Evolutionary conservation across 1,140 invertebrate genomes (phyloP).

Genomic region (Triops longicaudatus): DNA sequence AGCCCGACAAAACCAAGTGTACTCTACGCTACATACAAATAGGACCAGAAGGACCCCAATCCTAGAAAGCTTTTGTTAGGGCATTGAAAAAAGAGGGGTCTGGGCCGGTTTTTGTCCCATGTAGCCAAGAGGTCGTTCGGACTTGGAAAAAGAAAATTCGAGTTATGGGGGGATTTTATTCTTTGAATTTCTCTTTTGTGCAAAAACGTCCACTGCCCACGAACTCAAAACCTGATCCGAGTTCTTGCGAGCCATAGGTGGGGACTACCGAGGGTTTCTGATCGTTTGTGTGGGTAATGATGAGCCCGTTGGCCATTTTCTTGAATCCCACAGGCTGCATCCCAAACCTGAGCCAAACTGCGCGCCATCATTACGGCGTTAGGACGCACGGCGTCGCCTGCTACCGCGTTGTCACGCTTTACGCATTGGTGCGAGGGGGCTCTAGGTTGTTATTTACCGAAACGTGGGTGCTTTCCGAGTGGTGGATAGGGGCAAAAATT

Average conservation of each 20-base stretch:
- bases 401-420: neutral
- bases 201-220: neutral
- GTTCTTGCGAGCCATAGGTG: neutral
- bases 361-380: conserved; percentile 13
- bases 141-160: neutral
- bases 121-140: neutral
- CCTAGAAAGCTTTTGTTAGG: neutral
- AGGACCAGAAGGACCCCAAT: neutral
- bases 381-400: conserved; percentile 12
- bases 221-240: neutral
- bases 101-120: neutral
- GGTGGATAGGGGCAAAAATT: neutral
- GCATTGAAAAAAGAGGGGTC: neutral
- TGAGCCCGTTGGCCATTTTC: neutral
- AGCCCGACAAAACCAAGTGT: neutral
- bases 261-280: neutral
- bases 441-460: neutral
- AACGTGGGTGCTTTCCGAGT: neutral
- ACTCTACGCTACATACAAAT: neutral
- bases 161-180: neutral
- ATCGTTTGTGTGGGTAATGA: neutral
- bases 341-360: neutral
- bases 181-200: neutral
- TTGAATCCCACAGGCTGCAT: neutral
- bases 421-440: neutral